phyloP scores from a whole-genome alignment of 2,797 vertebrate species.

The Hydrocynus forskahlii region DNA sequence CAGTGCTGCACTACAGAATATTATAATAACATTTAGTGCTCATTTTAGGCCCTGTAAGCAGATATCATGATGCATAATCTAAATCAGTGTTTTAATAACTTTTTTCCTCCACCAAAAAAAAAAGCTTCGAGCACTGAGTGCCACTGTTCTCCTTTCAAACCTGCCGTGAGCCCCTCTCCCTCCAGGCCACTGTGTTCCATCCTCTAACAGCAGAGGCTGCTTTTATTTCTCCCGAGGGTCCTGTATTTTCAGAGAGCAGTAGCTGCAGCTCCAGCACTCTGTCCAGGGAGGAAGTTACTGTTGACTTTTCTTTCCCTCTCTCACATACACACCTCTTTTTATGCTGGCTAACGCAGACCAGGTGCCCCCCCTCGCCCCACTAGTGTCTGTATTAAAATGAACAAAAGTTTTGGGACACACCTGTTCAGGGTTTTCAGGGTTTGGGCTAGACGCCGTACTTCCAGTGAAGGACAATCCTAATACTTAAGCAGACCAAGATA shows the following conservation, averaged over 20 bases:
- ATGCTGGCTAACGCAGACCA: constrained; percentile 69
- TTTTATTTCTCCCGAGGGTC: neutral
- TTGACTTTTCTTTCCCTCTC: constrained; percentile 44
- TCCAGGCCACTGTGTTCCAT: neutral
- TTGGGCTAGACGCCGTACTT: too few relatives aligned
- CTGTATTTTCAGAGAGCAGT: constrained; percentile 25
- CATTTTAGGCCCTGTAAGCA: neutral
- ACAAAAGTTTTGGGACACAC: too few relatives aligned
- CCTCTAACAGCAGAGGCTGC: constrained; percentile 23
- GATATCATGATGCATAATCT: too few relatives aligned
- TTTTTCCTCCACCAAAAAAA: too few relatives aligned
- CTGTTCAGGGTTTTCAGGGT: too few relatives aligned
- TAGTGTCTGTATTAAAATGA: neutral
- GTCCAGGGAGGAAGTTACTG: constrained; percentile 53
- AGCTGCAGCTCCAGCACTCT: constrained; percentile 17
- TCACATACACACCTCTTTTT: constrained; percentile 18
- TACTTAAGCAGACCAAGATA: too few relatives aligned
- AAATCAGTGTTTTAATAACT: too few relatives aligned
- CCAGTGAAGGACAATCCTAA: too few relatives aligned
- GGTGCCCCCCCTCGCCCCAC: constrained; percentile 58
- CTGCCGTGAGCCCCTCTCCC: neutral
- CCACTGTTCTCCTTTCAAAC: neutral
- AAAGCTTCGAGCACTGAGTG: neutral
- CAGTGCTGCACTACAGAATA: too few relatives aligned
- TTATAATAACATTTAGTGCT: too few relatives aligned